phyloP scores from a whole-genome alignment of 2,113 vertebrate genomes.

The Genyomyrus donnyi region DNA sequence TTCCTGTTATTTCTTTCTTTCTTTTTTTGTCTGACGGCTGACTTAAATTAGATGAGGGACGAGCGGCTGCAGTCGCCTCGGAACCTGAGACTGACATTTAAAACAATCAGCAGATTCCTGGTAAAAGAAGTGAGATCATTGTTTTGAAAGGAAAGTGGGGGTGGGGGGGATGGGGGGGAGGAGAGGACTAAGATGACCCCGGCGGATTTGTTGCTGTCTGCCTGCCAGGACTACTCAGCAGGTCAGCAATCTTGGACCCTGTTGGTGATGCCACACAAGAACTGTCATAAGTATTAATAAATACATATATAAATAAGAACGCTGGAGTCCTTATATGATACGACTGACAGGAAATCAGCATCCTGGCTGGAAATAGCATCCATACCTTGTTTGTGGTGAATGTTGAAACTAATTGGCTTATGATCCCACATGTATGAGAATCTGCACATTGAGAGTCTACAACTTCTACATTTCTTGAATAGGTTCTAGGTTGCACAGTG shows the following conservation, averaged over 20 bases:
- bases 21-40: not conserved
- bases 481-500: not conserved
- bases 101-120: constrained; percentile 56
- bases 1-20: not conserved
- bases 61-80: constrained; percentile 29
- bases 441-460: not conserved
- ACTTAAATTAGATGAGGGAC: constrained; percentile 29
- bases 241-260: not conserved
- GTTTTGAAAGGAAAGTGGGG: constrained; percentile 36
- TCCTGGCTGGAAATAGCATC: not conserved
- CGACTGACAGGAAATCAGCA: not conserved
- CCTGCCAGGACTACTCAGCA: constrained; percentile 22
- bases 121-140: constrained; percentile 51
- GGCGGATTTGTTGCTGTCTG: constrained; percentile 29
- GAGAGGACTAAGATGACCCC: constrained; percentile 18
- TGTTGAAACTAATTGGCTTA: not conserved
- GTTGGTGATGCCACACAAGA: constrained; percentile 10
- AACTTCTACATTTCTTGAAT: not conserved
- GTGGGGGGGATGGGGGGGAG: not conserved
- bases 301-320: not conserved
- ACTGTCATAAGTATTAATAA: not conserved
- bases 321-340: not conserved
- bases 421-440: not conserved
- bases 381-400: not conserved
- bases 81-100: constrained; percentile 46